phyloP scores from a whole-genome alignment of 2,113 vertebrate genomes.

The Struthio camelus region DNA sequence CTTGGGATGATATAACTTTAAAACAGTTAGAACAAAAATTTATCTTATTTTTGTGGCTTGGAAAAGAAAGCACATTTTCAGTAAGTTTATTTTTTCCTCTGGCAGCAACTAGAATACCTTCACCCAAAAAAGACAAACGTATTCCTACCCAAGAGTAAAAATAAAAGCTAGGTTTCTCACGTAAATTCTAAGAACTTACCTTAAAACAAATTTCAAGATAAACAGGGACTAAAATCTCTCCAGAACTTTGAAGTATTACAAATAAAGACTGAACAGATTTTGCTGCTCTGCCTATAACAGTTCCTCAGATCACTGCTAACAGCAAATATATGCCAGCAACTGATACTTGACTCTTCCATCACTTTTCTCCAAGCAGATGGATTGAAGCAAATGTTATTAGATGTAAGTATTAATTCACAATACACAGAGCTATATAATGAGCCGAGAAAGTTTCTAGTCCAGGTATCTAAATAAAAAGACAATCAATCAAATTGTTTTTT shows the following conservation, averaged over 20 bases:
- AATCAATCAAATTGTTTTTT: background rate
- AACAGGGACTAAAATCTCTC: background rate
- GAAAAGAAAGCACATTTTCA: background rate
- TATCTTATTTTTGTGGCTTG: background rate
- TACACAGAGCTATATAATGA: background rate
- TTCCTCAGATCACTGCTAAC: background rate
- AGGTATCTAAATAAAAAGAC: background rate
- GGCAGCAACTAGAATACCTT: background rate
- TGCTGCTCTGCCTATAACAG: background rate
- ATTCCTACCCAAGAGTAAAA: background rate
- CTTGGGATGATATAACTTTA: background rate
- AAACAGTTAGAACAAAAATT: background rate
- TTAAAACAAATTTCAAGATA: background rate
- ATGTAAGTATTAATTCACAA: background rate
- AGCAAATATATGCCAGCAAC: background rate
- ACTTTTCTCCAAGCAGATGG: background rate
- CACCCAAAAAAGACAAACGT: background rate
- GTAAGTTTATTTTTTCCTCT: background rate
- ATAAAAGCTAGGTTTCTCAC: background rate
- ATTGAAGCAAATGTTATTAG: background rate
- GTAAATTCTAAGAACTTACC: background rate
- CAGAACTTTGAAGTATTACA: background rate
- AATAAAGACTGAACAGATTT: background rate
- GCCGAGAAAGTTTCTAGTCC: background rate
- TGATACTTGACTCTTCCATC: background rate